These are phyloP conservation scores for Pseudochromis fuscus DNA, from an alignment of 2,797 vertebrate genomes.

Conservation along the genomic window DNA sequence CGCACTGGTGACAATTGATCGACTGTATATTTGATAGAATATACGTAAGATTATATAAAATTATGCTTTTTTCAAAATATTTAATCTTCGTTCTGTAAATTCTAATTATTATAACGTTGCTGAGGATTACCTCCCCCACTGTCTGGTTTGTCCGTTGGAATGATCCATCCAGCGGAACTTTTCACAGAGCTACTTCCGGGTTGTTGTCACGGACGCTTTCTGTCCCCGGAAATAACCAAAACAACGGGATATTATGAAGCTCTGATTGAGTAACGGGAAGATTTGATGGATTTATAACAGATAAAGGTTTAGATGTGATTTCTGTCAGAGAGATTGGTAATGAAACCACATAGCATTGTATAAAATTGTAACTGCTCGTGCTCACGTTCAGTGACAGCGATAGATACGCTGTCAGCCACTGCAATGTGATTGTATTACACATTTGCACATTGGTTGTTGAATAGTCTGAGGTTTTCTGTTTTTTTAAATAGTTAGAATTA, in stretches of 20 bases:
- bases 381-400: background rate
- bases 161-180: conserved; percentile 72
- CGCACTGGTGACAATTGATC: accelerated
- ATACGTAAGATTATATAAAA: background rate
- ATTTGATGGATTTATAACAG: background rate
- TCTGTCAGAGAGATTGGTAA: background rate
- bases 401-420: background rate
- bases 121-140: accelerated
- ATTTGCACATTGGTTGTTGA: background rate
- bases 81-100: background rate
- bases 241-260: background rate
- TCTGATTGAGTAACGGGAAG: conserved; percentile 6
- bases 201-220: conserved; percentile 84
- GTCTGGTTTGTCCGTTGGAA: conserved; percentile 38
- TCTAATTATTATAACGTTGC: background rate
- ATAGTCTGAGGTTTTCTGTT: background rate
- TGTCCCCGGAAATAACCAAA: conserved; percentile 51
- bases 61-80: background rate
- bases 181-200: conserved; percentile 59
- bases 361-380: background rate
- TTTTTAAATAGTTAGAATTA: background rate
- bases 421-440: background rate
- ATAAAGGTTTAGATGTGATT: background rate
- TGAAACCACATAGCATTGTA: background rate
- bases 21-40: background rate